Conservation (phyloP, 2,888 invertebrate species). For the Acheta domesticus region DNA sequence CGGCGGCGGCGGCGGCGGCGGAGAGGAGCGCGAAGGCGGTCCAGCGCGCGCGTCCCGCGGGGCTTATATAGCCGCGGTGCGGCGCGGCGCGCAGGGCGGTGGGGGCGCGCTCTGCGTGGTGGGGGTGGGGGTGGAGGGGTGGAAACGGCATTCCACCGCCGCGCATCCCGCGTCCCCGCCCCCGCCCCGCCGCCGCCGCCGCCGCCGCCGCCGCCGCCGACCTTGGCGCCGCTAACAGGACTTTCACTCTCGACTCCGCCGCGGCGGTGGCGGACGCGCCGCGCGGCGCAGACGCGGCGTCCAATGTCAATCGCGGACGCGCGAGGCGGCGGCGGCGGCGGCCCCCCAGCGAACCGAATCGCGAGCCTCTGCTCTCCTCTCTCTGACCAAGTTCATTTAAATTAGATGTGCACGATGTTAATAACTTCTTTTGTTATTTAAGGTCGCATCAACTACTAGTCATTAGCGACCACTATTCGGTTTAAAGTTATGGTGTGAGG, state of each 20-base stretch:
- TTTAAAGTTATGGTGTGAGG: too few species aligned
- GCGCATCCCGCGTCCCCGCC: background rate
- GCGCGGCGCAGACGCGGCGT: background rate
- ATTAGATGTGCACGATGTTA: too few species aligned
- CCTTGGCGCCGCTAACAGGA: conserved; percentile 32
- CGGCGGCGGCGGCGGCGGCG: too few species aligned
- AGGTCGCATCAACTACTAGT: too few species aligned
- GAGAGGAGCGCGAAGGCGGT: background rate
- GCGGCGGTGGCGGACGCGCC: background rate
- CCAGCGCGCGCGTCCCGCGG: background rate
- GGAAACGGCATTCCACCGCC: background rate
- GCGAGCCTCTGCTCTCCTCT: too few species aligned
- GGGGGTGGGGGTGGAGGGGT: background rate
- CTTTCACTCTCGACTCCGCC: conserved; percentile 33
- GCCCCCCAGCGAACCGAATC: too few species aligned
- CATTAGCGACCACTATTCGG: too few species aligned
- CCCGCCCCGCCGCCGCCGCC: background rate
- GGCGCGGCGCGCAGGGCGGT: background rate
- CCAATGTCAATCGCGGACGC: background rate
- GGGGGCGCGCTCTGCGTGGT: background rate
- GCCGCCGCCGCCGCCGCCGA: background rate
- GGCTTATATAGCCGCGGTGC: background rate
- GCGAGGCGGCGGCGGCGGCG: background rate
- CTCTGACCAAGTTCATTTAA: too few species aligned
- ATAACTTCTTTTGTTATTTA: too few species aligned